Evolutionary conservation across 23 tunicate species (phyloP).

Genomic region (Styela clava): DNA sequence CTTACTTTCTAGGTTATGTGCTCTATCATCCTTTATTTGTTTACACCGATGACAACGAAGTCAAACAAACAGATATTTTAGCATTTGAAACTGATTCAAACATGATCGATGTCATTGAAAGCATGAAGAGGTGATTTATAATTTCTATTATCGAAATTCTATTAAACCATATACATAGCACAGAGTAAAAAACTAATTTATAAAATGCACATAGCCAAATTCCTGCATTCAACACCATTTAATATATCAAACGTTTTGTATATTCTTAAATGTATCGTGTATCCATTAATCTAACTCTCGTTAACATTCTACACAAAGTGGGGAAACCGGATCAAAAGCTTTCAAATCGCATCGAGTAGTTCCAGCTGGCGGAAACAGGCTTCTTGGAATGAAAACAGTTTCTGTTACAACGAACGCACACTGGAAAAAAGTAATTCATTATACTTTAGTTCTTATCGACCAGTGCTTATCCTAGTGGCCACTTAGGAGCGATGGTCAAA

Average conservation of each 20-base stretch:
- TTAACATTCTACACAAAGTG: constrained; percentile 20
- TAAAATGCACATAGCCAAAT: too few relatives aligned
- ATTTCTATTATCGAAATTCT: too few relatives aligned
- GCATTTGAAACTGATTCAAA: constrained; percentile 37
- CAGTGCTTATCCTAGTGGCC: too few relatives aligned
- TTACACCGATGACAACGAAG: constrained; percentile 23
- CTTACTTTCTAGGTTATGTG: constrained; percentile 29
- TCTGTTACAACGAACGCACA: constrained; percentile 5
- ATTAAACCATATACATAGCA: too few relatives aligned
- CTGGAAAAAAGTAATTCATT: constrained; percentile 51
- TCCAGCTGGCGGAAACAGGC: constrained; percentile 35
- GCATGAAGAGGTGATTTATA: constrained; percentile 49
- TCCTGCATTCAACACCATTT: too few relatives aligned
- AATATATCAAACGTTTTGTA: too few relatives aligned
- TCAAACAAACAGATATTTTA: constrained; percentile 6
- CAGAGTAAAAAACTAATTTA: too few relatives aligned
- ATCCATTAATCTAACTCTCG: too few relatives aligned
- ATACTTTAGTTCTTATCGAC: too few relatives aligned
- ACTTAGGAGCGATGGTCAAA: too few relatives aligned
- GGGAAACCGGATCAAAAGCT: constrained; percentile 32
- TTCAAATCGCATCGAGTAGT: constrained; percentile 29
- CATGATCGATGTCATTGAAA: constrained; percentile 29
- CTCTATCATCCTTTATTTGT: constrained; percentile 50
- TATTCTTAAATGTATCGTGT: too few relatives aligned
- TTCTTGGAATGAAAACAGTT: constrained; percentile 28